phyloP scores from a whole-genome alignment of 1,140 invertebrate genomes.

The Cecropterus lyciades region DNA sequence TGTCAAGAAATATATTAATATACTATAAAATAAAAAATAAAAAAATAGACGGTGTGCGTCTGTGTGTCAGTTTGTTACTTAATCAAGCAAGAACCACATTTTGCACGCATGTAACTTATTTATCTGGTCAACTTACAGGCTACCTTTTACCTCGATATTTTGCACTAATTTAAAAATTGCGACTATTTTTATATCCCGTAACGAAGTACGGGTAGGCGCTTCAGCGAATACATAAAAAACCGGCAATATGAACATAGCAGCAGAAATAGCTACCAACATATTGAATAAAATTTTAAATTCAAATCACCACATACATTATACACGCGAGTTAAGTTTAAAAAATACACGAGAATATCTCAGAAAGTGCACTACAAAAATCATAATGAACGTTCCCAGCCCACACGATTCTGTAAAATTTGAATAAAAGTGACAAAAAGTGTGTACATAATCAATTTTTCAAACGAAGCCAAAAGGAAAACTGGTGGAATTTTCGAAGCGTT shows the following conservation, averaged over 20 bases:
- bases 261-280: not conserved
- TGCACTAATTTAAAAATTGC: no score
- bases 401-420: conserved; percentile 11
- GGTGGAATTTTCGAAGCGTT: conserved; percentile 8
- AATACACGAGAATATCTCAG: not conserved
- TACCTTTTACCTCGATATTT: no score
- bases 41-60: no score
- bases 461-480: conserved; percentile 20
- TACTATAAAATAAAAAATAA: no score
- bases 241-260: not conserved
- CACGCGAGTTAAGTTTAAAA: not conserved
- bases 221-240: no score
- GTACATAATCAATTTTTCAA: conserved; percentile 30
- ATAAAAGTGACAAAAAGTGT: conserved; percentile 22
- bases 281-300: not conserved
- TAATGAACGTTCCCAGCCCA: conserved; percentile 3
- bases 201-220: no score
- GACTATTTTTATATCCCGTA: no score
- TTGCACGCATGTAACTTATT: no score
- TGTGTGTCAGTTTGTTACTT: no score
- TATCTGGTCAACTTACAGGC: no score
- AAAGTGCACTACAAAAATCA: not conserved
- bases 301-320: not conserved
- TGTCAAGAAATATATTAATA: no score
- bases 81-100: no score